Evolutionary conservation across 2,888 invertebrate species (phyloP).

Genomic region (Allacma fusca): DNA sequence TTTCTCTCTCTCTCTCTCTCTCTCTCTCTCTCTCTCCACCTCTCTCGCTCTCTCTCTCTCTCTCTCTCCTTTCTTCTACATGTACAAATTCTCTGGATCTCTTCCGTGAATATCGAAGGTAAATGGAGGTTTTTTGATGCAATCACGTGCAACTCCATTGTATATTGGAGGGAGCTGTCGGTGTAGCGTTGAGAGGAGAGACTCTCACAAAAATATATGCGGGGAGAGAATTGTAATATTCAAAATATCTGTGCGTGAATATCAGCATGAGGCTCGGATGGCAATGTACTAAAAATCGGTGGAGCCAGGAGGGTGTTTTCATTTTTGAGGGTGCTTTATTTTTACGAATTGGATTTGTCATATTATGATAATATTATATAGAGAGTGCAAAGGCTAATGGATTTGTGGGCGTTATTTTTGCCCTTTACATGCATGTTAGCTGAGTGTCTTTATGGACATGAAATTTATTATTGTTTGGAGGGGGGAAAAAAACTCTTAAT

Average conservation of each 20-base stretch:
- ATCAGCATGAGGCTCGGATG: neutral
- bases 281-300: neutral
- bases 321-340: constrained; percentile 3
- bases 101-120: constrained; percentile 5
- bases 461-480: constrained; percentile 16
- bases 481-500: neutral
- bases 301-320: neutral
- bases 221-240: too few species aligned
- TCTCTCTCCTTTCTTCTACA: neutral
- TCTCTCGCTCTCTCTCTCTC: neutral
- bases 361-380: constrained; percentile 16
- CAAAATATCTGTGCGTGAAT: neutral
- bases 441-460: neutral
- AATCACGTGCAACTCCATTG: neutral
- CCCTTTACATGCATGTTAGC: neutral
- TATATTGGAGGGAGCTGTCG: too few species aligned
- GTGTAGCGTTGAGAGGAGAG: too few species aligned
- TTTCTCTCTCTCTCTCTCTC: too few species aligned
- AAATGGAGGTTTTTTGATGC: neutral
- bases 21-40: too few species aligned
- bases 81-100: neutral
- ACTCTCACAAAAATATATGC: too few species aligned
- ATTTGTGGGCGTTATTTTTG: constrained; percentile 14
- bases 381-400: constrained; percentile 16
- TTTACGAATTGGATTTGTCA: constrained; percentile 16